Conservation (phyloP, 2,797 vertebrate species). For the Hoplostethus atlanticus region DNA sequence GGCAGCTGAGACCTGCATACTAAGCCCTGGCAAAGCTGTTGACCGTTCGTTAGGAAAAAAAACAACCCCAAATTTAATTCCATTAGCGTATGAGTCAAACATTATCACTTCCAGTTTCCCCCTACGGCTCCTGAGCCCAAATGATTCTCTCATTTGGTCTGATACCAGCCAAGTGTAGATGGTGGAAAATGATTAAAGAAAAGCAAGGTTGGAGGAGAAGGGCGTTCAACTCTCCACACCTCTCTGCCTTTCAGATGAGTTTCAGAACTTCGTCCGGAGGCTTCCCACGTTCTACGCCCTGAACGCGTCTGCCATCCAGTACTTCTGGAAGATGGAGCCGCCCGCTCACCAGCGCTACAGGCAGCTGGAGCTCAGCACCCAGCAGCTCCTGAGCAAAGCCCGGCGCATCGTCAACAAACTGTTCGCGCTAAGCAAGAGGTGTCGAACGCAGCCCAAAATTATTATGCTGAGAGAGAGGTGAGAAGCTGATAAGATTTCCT, state of each 20-base stretch:
- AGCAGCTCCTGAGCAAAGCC: slow-evolving; percentile 92
- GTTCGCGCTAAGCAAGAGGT: slow-evolving; percentile 96
- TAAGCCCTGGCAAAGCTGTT: slow-evolving; percentile 41
- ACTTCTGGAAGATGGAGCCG: slow-evolving; percentile 95
- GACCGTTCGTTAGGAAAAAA: slow-evolving; percentile 41
- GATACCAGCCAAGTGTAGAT: slow-evolving; percentile 44
- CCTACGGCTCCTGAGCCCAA: slow-evolving; percentile 26
- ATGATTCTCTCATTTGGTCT: slow-evolving; percentile 36
- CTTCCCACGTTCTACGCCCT: slow-evolving; percentile 94
- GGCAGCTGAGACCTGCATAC: slow-evolving; percentile 4
- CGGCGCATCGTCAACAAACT: slow-evolving; percentile 93
- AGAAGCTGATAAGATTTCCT: slow-evolving; percentile 69
- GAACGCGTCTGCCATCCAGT: slow-evolving; percentile 93
- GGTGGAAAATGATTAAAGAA: not conserved
- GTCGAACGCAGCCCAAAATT: slow-evolving; percentile 91
- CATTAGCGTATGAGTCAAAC: slow-evolving; percentile 56
- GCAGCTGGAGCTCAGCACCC: slow-evolving; percentile 91
- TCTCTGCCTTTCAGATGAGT: slow-evolving; percentile 89
- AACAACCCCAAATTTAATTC: slow-evolving; percentile 44
- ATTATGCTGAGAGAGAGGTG: slow-evolving; percentile 94
- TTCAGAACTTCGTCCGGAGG: slow-evolving; percentile 95
- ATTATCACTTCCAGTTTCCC: slow-evolving; percentile 55
- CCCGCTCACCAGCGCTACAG: slow-evolving; percentile 93
- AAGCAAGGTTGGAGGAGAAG: not conserved
- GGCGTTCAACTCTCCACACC: not conserved